phyloP scores from a whole-genome alignment of 2,888 invertebrate genomes.

The Ornithoptera alexandrae region DNA sequence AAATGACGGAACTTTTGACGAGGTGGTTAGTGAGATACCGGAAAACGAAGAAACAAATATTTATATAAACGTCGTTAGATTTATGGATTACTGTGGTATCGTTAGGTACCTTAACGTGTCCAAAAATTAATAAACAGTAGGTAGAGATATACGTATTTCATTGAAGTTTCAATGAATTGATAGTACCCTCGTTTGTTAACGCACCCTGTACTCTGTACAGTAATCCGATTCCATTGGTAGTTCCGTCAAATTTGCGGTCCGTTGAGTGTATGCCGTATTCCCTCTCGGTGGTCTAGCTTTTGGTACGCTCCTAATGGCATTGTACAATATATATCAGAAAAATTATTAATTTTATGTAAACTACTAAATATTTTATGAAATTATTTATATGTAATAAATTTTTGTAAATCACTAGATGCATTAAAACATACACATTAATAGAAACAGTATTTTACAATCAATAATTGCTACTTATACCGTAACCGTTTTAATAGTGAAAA shows the following conservation, averaged over 20 bases:
- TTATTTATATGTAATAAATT: too few relatives aligned
- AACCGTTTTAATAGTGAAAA: too few relatives aligned
- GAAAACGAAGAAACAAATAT: too few relatives aligned
- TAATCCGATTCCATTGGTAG: constrained; percentile 74
- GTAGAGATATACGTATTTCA: neutral
- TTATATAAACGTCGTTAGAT: too few relatives aligned
- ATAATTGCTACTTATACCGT: too few relatives aligned
- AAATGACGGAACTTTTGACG: too few relatives aligned
- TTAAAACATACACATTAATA: too few relatives aligned
- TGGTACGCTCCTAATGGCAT: constrained; percentile 25
- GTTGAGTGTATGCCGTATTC: constrained; percentile 53
- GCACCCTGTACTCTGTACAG: constrained; percentile 57
- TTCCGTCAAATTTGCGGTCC: constrained; percentile 76
- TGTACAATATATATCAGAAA: constrained; percentile 22
- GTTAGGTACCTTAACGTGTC: neutral
- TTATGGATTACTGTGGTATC: neutral
- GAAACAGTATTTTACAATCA: too few relatives aligned
- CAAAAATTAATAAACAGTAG: neutral
- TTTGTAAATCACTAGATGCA: too few relatives aligned
- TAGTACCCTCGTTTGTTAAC: constrained; percentile 67
- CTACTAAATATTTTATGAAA: too few relatives aligned
- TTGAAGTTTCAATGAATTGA: constrained; percentile 51
- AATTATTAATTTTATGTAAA: neutral
- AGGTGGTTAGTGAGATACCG: too few relatives aligned
- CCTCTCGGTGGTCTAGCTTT: constrained; percentile 26